phyloP scores from a whole-genome alignment of 2,797 vertebrate species.

The Podarcis lilfordi region DNA sequence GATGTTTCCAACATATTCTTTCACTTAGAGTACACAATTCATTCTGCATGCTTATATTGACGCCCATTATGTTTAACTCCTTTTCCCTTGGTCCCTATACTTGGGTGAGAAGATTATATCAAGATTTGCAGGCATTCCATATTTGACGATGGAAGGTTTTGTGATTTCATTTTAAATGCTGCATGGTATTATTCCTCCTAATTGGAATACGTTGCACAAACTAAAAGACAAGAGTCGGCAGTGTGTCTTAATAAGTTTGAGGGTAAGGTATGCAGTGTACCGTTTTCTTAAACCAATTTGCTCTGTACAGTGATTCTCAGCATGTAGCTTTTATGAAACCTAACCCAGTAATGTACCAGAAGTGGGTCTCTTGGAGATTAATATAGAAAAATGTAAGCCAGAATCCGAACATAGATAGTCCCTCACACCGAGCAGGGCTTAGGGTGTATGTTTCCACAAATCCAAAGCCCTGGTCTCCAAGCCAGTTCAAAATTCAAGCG shows the following conservation, averaged over 20 bases:
- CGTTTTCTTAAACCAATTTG: constrained; percentile 17
- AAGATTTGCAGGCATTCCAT: constrained; percentile 9
- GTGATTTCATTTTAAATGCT: neutral
- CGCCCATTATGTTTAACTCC: neutral
- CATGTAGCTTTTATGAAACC: constrained; percentile 52
- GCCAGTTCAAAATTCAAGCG: neutral
- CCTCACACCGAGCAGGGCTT: neutral
- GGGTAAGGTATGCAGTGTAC: constrained; percentile 12
- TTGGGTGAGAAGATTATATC: constrained; percentile 10
- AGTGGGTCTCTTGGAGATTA: constrained; percentile 4
- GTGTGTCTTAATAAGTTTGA: constrained; percentile 37
- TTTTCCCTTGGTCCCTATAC: neutral
- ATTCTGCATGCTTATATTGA: neutral
- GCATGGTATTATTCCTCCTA: constrained; percentile 16
- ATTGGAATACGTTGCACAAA: constrained; percentile 21
- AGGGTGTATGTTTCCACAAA: neutral
- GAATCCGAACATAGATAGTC: neutral
- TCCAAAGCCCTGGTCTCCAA: neutral
- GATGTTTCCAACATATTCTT: constrained; percentile 2
- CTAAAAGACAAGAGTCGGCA: constrained; percentile 23
- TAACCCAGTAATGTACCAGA: constrained; percentile 28
- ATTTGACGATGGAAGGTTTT: constrained; percentile 37
- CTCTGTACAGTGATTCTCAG: constrained; percentile 17
- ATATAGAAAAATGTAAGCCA: neutral
- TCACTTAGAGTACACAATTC: neutral